Evolutionary conservation across 2,888 invertebrate species (phyloP), one percentile per base, ranked within the genome.

Genomic region (Hybos culiciformis): DNA sequence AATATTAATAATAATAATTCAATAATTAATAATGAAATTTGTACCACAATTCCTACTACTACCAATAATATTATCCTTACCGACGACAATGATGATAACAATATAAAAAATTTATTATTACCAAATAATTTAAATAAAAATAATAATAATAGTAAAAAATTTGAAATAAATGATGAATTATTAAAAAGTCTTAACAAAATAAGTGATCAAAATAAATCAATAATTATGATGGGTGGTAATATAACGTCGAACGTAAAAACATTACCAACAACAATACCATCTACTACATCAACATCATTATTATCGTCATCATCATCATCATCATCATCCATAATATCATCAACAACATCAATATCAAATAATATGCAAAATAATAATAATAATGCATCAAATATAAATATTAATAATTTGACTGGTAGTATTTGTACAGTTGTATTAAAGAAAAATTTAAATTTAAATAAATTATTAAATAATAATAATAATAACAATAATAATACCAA

Each of bases 291-390:
- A 24, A 19, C 32, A 12, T 15, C 41, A 38, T 21, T 37, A n/a
- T 17, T 31, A 29, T 24, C 37, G 26, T 19, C 37, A 29, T 21
- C 41, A 42, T 44, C 20, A 17, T 32, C 21, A 36, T 36, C n/a
- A 21, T 19, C 8, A 36, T 20, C 3, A 41, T 18, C 37, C 17
- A 11, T 34, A 43, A 17, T 29, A 33, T 14, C 38, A 43, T 42
- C 12, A 34, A 34, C 19, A 34, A 34, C 11, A 34, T 11, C 33
- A 34, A 34, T 18, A 34, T 17, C 12, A 18, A 29, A 29, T 26
- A 26, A 26, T 12, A 26, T 12, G 9, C 3, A 26, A n/a, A 29
- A 29, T 29, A 29, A 29, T 29, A 29, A n/a, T 29, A 29, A 29
- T 29, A n/a, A n/a, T 29, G n/a, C n/a, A 29, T 29, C 29, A 29